Percentiles rank a stretch among this genome's conserved stretches.
Conservation (phyloP, 1,140 invertebrate species). For the Drosophila navojoa region DNA sequence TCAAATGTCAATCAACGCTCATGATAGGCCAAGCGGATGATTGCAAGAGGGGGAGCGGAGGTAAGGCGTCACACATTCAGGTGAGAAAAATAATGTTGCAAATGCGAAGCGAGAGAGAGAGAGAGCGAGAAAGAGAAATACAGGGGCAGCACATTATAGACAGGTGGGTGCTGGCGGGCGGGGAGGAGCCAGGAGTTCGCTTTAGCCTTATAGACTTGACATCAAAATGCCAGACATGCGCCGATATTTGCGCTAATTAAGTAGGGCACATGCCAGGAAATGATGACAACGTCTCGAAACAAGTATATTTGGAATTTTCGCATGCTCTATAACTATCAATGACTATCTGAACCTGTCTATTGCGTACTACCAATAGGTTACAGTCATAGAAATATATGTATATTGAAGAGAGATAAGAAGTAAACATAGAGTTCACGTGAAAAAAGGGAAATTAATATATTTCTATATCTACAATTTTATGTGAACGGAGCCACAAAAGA, state of each 20-base stretch:
- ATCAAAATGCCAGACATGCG: slow-evolving; percentile 55
- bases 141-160: background rate
- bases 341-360: too few relatives aligned
- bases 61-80: slow-evolving; percentile 2
- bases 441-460: too few relatives aligned
- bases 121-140: background rate
- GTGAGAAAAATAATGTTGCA: slow-evolving; percentile 20
- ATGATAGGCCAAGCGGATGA: background rate
- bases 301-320: slow-evolving; percentile 3
- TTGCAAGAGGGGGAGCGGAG: slow-evolving; percentile 17
- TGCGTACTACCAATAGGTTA: too few relatives aligned
- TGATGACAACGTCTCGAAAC: background rate
- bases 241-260: slow-evolving; percentile 61
- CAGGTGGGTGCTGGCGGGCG: background rate
- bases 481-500: too few relatives aligned
- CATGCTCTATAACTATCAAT: too few relatives aligned
- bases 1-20: slow-evolving; percentile 72
- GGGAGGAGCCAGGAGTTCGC: slow-evolving; percentile 23
- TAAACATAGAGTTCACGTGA: too few relatives aligned
- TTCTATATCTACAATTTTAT: too few relatives aligned
- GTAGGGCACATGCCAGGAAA: slow-evolving; percentile 21
- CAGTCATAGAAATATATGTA: too few relatives aligned
- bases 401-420: too few relatives aligned
- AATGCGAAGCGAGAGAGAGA: background rate
- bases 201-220: slow-evolving; percentile 61